A percentile compares a stretch with the other conserved stretches of the same genome.
These are phyloP conservation scores for Pelecanoides urinatrix DNA, from an alignment of 2,113 vertebrate species.

Conservation along the genomic window DNA sequence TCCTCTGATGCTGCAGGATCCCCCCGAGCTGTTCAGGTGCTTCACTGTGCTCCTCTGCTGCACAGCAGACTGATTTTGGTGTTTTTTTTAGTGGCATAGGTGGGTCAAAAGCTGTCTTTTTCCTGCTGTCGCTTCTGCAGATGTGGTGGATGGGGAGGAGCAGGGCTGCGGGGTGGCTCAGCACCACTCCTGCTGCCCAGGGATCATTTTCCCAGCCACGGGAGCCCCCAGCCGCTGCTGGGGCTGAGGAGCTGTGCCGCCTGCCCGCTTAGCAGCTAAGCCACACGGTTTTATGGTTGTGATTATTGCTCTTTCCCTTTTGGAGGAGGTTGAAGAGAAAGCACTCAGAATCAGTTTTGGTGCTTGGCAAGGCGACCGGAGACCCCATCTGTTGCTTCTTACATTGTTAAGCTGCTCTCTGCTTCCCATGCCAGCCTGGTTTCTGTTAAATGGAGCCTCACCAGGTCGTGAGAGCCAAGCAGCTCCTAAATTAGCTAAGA, in stretches of 20 bases:
- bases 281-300: background rate
- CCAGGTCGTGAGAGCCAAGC: slow-evolving; percentile 12
- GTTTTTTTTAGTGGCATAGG: background rate
- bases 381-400: slow-evolving; percentile 62
- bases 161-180: background rate
- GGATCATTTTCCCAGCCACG: background rate
- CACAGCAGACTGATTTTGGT: accelerated
- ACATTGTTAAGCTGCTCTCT: slow-evolving; percentile 10
- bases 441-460: slow-evolving; percentile 27
- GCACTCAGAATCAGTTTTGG: background rate
- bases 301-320: background rate
- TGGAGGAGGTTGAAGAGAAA: slow-evolving; percentile 21
- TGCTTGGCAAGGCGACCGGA: slow-evolving; percentile 27
- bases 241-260: background rate
- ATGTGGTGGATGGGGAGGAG: accelerated
- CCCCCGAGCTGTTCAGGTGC: accelerated
- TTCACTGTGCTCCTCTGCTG: background rate
- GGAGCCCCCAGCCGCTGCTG: background rate
- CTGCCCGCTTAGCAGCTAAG: background rate
- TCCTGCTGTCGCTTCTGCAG: accelerated
- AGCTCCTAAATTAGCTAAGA: slow-evolving; percentile 28
- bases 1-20: background rate
- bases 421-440: slow-evolving; percentile 45
- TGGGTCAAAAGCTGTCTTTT: background rate
- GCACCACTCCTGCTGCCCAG: background rate